Evolutionary conservation across 2,888 invertebrate species (phyloP), one percentile per base, ranked within the genome.

Genomic region (Standfussiana lucernea): DNA sequence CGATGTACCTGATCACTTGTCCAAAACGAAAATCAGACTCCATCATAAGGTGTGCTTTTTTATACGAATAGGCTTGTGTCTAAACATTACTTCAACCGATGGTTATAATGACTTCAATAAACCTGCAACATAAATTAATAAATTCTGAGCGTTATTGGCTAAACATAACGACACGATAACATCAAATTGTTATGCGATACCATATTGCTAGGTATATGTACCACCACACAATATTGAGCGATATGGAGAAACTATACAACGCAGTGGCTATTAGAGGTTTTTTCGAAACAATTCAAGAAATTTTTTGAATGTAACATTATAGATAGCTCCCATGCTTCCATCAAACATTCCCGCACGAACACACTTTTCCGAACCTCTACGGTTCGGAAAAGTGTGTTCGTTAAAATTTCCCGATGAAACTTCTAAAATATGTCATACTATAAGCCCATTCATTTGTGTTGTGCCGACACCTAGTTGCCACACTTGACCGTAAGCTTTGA

Each of bases 401-500:
- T 35, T 18, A 3, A 56, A 62, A 7, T 18, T 35, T 64, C 6
- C 40, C n/a, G 32, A 53, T 7, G 47, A 0, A 61, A 50, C 72
- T 24, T 80, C 47, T 50, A 61, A 24, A 15, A 42, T 28, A 71
- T 35, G 32, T 80, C 72, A 35, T n/a, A 2, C 24, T 35, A 13
- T 42, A 42, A 2, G 56, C 8, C 53, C 47, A 66, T 64, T 56
- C 11, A 53, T 69, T 72, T 72, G 84, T 78, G 50, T 37, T 59
- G 50, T 75, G 67, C 10, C 42, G 37, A 69, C 84, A 66, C 28
- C 40, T 53, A 42, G 50, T 35, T n/a, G 47, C 35, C 62, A 24
- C 71, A 69, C 32, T 65, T 71, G 65, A 65, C 72, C 50, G 84
- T 56, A 50, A 50, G 37, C 65, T 72, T 53, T 72, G 72, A 84